A percentile compares a stretch with the other conserved stretches of the same genome.
These are phyloP conservation scores for Neogobius melanostomus DNA, from an alignment of 2,113 vertebrate species.

Conservation along the genomic window DNA sequence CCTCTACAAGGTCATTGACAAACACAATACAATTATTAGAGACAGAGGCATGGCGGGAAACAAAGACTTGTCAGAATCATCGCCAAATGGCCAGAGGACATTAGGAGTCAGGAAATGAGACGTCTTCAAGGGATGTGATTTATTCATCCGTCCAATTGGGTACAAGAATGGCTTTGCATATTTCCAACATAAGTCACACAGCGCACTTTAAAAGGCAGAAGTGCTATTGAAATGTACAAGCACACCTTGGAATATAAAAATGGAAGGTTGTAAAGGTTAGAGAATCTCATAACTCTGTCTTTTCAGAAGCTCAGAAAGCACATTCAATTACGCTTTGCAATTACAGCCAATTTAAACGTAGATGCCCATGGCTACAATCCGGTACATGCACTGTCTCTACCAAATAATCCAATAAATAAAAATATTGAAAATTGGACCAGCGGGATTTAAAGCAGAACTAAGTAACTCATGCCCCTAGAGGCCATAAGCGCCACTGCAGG, in stretches of 20 bases:
- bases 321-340: too few species aligned
- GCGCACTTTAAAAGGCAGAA: slow-evolving; percentile 10
- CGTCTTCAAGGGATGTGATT: slow-evolving; percentile 48
- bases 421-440: neutral
- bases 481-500: neutral
- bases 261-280: neutral
- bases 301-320: neutral
- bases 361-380: too few species aligned
- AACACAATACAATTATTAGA: slow-evolving; percentile 59
- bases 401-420: neutral
- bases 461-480: neutral
- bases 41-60: slow-evolving; percentile 44
- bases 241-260: neutral
- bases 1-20: slow-evolving; percentile 65
- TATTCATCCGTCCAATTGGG: slow-evolving; percentile 50
- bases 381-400: too few species aligned
- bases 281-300: neutral
- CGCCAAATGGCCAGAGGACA: slow-evolving; percentile 49
- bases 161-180: slow-evolving; percentile 37
- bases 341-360: too few species aligned
- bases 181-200: slow-evolving; percentile 14
- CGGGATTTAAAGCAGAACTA: neutral
- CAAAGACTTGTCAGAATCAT: slow-evolving; percentile 59
- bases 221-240: neutral
- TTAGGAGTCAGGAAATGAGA: slow-evolving; percentile 38